Conservation (phyloP, 1,140 invertebrate genomes). For the Macrobrachium rosenbergii region DNA sequence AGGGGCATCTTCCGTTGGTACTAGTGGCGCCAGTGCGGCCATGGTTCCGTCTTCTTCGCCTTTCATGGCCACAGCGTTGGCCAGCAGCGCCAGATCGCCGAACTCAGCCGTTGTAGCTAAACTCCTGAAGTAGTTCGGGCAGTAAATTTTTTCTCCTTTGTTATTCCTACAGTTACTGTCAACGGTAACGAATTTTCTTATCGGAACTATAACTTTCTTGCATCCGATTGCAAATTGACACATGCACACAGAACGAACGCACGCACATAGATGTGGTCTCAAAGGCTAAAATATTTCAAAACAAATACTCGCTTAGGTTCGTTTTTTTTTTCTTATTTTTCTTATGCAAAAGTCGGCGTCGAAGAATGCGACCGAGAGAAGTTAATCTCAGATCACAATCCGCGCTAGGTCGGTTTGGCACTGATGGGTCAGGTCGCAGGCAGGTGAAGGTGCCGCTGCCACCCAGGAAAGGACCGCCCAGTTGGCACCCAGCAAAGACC, state of each 20-base stretch:
- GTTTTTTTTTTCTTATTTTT: too few species aligned
- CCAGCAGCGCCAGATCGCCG: conserved; percentile 60
- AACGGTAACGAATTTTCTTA: background rate
- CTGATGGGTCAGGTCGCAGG: conserved; percentile 52
- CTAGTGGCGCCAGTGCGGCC: conserved; percentile 49
- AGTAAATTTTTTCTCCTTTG: background rate
- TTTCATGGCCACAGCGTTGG: conserved; percentile 62
- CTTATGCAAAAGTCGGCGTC: background rate
- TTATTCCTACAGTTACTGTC: conserved; percentile 3
- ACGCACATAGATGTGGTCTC: too few species aligned
- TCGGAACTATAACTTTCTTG: background rate
- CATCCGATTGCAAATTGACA: too few species aligned
- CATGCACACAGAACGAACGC: too few species aligned
- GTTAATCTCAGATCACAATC: conserved; percentile 48
- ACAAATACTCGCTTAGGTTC: too few species aligned
- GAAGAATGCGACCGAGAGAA: conserved; percentile 1
- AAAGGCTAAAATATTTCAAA: too few species aligned
- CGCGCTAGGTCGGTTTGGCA: conserved; percentile 57
- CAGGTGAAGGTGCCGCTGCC: conserved; percentile 55
- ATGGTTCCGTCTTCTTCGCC: conserved; percentile 56
- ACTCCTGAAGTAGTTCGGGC: conserved; percentile 42
- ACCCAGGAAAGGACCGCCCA: background rate
- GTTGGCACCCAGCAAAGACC: background rate
- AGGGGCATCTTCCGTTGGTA: conserved; percentile 47
- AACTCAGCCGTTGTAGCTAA: conserved; percentile 58